Base-by-base conservation (phyloP, 2,113 vertebrate genomes). In the Dendrocopos noguchii region DNA sequence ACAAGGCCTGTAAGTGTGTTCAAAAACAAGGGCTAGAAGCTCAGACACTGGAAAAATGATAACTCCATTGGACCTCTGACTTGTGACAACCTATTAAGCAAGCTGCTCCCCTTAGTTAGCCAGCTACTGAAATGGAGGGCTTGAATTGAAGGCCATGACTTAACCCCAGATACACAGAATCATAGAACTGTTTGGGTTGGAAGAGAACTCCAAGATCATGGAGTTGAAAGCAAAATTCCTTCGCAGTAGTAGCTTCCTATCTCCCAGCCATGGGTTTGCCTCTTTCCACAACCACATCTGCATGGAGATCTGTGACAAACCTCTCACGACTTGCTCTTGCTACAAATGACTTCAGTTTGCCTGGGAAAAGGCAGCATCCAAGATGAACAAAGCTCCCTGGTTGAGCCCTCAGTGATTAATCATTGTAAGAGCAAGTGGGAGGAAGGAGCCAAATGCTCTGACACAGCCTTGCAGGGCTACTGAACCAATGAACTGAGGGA, bases 11-110 rank as follows among this genome's bases (percentile, higher is more conserved):
- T 29, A 83, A 94, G 91, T 72, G 10, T 55, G 78, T 92, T 91
- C 57, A 56, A 87, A 95, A 85, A 91, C 65, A 82, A 92, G 10
- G 13, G 27, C 36, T 84, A 65, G 81, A 77, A 84, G 67, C 81
- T 95, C 84, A 87, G 79, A 77, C 42, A 25, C 79, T 67, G 72
- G 64, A 85, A 92, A 87, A 93, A 75, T 68, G 50, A 27, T 77
- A 83, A 70, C 65, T 77, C 25, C 6, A 2, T 76, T 83, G 73
- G 73, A 81, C 59, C 80, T 84, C 66, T 82, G 75, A 64, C 60
- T 93, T 95, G 64, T 64, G 52, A 74, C 42, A 83, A 80, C 33
- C 78, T 82, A 36, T 59, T 73, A 89, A 91, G 87, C 56, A 87
- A 87, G 93, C 92, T 29, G 6, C 31, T 85, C 36, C 67, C 64